Conservation (phyloP, 2,888 invertebrate genomes). For the Dilophus febrilis region DNA sequence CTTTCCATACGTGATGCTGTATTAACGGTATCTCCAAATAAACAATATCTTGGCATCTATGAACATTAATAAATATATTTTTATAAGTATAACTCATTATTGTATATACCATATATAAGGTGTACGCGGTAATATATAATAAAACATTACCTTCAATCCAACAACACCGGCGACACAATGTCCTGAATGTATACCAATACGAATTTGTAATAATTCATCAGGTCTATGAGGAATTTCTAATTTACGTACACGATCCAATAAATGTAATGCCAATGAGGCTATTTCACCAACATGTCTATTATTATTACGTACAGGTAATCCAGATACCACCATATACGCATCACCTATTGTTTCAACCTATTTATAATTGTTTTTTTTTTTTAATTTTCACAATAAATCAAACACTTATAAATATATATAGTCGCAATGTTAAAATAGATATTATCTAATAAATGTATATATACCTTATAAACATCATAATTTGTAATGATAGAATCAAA, state of each 20-base stretch:
- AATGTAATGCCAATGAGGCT: conserved; percentile 58
- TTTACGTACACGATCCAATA: conserved; percentile 50
- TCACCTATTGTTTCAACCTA: conserved; percentile 6
- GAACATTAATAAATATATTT: background rate
- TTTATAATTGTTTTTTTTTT: background rate
- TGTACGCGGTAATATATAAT: background rate
- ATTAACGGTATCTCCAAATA: conserved; percentile 72
- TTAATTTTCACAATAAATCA: too few relatives aligned
- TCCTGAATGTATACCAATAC: conserved; percentile 55
- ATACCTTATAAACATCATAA: conserved; percentile 75
- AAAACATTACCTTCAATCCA: conserved; percentile 34
- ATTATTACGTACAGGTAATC: conserved; percentile 54
- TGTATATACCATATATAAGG: background rate
- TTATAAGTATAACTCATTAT: background rate
- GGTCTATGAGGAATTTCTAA: conserved; percentile 51
- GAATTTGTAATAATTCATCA: conserved; percentile 46
- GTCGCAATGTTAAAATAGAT: too few relatives aligned
- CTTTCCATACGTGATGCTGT: conserved; percentile 70
- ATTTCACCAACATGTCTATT: conserved; percentile 62
- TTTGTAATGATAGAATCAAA: conserved; percentile 77
- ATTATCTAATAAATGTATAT: too few relatives aligned
- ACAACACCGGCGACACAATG: conserved; percentile 72
- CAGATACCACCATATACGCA: conserved; percentile 39
- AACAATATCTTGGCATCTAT: conserved; percentile 65
- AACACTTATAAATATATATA: too few relatives aligned